Evolutionary conservation across 2,113 vertebrate species (phyloP).

Genomic region (Andinoacara biseriatus): DNA sequence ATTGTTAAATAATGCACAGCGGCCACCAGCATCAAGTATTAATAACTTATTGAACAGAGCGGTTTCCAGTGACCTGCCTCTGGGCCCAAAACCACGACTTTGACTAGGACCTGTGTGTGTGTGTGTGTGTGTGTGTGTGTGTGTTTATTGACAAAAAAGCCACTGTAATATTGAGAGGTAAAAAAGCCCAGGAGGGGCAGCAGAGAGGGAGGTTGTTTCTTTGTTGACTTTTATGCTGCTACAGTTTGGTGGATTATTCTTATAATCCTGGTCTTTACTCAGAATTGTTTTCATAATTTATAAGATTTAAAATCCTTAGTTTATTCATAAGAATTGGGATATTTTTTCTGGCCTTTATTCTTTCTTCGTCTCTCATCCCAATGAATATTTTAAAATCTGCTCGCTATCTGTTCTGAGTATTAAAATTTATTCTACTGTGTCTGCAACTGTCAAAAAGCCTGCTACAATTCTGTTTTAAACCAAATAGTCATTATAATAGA

Average conservation of each 20-base stretch:
- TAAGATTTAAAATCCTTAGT: not conserved
- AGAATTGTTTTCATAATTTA: not conserved
- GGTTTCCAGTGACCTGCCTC: conserved; percentile 74
- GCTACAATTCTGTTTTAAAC: not conserved
- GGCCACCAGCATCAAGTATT: conserved; percentile 80
- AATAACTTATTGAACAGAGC: conserved; percentile 79
- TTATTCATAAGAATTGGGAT: not conserved
- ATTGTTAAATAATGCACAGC: conserved; percentile 82
- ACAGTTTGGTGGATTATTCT: not conserved
- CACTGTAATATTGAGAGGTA: conserved; percentile 43
- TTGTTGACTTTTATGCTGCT: conserved; percentile 10
- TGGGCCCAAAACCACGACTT: conserved; percentile 55
- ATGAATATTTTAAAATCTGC: conserved; percentile 24
- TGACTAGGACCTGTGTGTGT: conserved; percentile 39
- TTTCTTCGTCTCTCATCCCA: not conserved
- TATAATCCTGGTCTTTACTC: not conserved
- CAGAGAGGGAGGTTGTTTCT: conserved; percentile 15
- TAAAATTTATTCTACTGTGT: not conserved
- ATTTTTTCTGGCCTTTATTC: not conserved
- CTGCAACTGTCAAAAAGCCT: not conserved
- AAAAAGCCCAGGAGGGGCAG: conserved; percentile 25
- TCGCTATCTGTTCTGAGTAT: not conserved
- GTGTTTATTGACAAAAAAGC: conserved; percentile 50
- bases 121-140: conserved; percentile 27
- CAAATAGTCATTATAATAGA: not conserved